Evolutionary conservation across 2,888 invertebrate species (phyloP).

Genomic region (Lasius platythorax): DNA sequence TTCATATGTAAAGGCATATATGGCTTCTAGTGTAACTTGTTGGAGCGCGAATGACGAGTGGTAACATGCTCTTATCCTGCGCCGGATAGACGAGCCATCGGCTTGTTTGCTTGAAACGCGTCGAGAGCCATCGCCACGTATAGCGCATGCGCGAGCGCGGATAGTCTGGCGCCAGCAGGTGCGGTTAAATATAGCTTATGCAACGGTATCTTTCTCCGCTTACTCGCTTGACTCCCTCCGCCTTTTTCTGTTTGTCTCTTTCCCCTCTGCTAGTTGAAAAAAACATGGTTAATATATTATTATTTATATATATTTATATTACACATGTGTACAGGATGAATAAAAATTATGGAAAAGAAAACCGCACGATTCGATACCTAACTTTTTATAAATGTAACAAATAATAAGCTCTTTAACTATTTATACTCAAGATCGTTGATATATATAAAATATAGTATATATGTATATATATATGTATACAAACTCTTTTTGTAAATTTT

Average conservation of each 20-base stretch:
- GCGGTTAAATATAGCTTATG: conserved; percentile 74
- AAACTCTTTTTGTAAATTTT: neutral
- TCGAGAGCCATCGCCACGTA: conserved; percentile 42
- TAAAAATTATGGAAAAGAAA: neutral
- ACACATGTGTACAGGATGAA: too few species aligned
- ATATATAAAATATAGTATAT: neutral
- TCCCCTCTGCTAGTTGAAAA: neutral
- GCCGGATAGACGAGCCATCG: conserved; percentile 16
- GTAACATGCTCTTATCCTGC: conserved; percentile 8
- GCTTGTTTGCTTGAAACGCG: neutral
- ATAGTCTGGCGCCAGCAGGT: conserved; percentile 77
- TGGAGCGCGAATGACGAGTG: neutral
- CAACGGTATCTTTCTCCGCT: conserved; percentile 67
- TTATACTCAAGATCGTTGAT: too few species aligned
- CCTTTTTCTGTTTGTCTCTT: conserved; percentile 17
- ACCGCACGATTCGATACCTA: neutral
- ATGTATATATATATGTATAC: neutral
- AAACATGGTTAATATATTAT: conserved; percentile 4
- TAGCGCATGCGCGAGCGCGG: conserved; percentile 61
- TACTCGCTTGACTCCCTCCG: conserved; percentile 21
- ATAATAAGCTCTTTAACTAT: neutral
- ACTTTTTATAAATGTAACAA: neutral
- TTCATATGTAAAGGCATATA: neutral
- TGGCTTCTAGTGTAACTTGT: neutral
- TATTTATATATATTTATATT: too few species aligned